Percentiles rank a stretch among this genome's conserved stretches.
Evolutionary conservation across 2,888 invertebrate species (phyloP).

Genomic region (Amblyjoppa fuscipennis): DNA sequence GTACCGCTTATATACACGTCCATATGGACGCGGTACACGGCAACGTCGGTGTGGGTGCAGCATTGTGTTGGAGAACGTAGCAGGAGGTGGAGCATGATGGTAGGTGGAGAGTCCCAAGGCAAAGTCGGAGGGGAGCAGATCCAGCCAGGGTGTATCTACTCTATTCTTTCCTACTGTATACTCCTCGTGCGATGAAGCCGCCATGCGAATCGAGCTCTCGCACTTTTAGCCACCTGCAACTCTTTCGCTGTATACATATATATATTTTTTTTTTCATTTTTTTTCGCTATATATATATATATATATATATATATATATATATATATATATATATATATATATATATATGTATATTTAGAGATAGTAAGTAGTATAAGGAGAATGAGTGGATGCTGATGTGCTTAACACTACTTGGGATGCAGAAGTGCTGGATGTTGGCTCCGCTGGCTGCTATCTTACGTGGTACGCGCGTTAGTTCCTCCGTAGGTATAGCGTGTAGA

Average conservation of each 20-base stretch:
- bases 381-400: constrained; percentile 27
- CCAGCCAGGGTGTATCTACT: constrained; percentile 12
- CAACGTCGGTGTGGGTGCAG: not conserved
- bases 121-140: constrained; percentile 13
- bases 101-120: constrained; percentile 30
- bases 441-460: constrained; percentile 27
- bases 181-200: constrained; percentile 73
- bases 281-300: not conserved
- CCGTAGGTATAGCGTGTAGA: constrained; percentile 22
- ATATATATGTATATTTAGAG: not conserved
- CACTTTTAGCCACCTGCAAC: constrained; percentile 42
- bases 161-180: constrained; percentile 35
- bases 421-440: constrained; percentile 34
- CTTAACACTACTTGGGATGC: constrained; percentile 7
- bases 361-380: not conserved
- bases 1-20: not conserved
- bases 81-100: constrained; percentile 40
- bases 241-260: constrained; percentile 26
- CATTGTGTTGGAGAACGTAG: not conserved
- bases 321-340: not conserved
- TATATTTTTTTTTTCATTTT: no score
- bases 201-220: constrained; percentile 77
- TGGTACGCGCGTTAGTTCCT: constrained; percentile 34
- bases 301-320: not conserved
- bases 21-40: no score